Evolutionary conservation across 2,888 invertebrate species (phyloP), one percentile per base, ranked within the genome.

Genomic region (Neoaliturus tenellus): DNA sequence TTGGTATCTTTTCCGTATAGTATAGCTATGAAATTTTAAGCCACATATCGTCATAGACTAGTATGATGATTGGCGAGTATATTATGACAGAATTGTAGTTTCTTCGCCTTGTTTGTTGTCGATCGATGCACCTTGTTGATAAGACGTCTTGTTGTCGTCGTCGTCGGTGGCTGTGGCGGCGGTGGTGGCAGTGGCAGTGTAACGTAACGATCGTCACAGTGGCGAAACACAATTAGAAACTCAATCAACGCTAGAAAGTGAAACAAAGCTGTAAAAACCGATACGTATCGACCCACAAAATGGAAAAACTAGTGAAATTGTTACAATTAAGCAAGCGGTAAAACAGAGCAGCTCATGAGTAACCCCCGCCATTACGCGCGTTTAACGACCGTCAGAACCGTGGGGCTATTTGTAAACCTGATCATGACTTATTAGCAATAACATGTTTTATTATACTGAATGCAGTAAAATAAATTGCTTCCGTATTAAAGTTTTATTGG

Each of bases 171-270:
- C 44, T 12, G 2, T 14, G 12, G 44, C 44, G 17, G 4, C 44
- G 44, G 44, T n/a, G 17, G 44, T 17, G 17, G 44, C 44, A 17
- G 2, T 14, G 12, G 44, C 44, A 12, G 4, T 17, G 44, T n/a
- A n/a, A 17, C 44, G 44, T 14, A 8, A 44, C 44, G 44, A 12
- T 44, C 2, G 23, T 8, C 33, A 55, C 58, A 8, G 62, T 62
- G 80, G 58, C 80, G 80, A 80, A 55, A 80, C 51, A 48, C 80
- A 62, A 80, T 80, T 80, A 80, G 62, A 80, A 80, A 80, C 58
- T 39, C 39, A 62, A 80, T 80, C 80, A 80, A 80, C 62, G 25
- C 35, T 80, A 80, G 80, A 80, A 80, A 80, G 80, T 41, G 80
- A 80, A 41, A 62, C 62, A 39, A 62, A 80, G 39, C 39, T 35